Base-by-base conservation (phyloP, 2,888 invertebrate genomes). In the Himalopsyche tibetana region DNA sequence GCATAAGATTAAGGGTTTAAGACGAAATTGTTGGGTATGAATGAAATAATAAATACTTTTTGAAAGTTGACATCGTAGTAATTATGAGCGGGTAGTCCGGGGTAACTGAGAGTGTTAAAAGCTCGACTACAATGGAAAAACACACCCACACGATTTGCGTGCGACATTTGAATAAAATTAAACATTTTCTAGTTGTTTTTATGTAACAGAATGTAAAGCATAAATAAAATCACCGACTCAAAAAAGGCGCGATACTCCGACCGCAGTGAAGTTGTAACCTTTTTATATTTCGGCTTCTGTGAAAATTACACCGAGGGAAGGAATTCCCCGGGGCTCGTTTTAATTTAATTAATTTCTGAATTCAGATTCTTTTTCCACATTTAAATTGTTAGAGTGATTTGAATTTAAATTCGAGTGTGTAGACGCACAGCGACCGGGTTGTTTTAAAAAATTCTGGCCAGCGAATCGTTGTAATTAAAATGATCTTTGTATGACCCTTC, bases 351-450 rank as follows among this genome's bases (percentile, higher is more conserved):
- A 84, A 84, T 84, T 82, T 82, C 42, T 69, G 82, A 84, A 84
- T 51, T 82, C 84, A 51, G 82, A 84, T 51, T 86, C 82, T 82
- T 79, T 85, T 86, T 79, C 51, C 74, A 79, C 42, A 80, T 83
- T 84, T 80, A 82, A 82, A 84, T 86, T 86, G 81, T 81, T 45
- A 80, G 56, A 42, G 42, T 40, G 69, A 84, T 84, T 84, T 86
- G 69, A 86, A 86, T 86, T 84, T 83, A 63, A 86, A 83, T 83
- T 86, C 79, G 82, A 86, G 82, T 86, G 83, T 82, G 74, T 38
- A 82, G 74, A 83, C 42, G 84, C 40, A 83, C 80, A 63, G 56
- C 69, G 74, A 6, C 28, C 74, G 15, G 17, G 69, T 82, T 85
- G 82, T 82, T 85, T 69, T 38, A 74, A 36, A 74, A 74, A 36